Evolutionary conservation across 2,888 invertebrate species (phyloP), one percentile per base, ranked within the genome.

Genomic region (Drosophila planitibia): DNA sequence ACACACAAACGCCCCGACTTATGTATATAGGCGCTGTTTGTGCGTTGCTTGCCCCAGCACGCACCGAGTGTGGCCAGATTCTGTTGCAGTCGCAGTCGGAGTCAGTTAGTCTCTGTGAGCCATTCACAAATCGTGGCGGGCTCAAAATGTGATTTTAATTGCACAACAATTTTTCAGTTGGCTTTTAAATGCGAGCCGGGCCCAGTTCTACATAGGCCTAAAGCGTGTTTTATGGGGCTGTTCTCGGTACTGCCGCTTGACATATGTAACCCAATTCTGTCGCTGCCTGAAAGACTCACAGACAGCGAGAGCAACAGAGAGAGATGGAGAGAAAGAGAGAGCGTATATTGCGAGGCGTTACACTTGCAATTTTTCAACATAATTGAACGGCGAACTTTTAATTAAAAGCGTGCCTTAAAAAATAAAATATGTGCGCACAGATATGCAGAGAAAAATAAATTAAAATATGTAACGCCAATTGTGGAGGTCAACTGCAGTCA

Each of bases 251-350:
- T 62, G 55, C 55, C 51, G 55, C 69, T 58, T 71, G 76, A 90
- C 89, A 91, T 78, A 89, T 82, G 84, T 83, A 91, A 92, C 91
- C 91, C 84, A 88, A 91, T 87, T 91, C 91, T 91, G 92, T 92
- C 84, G 80, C 80, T 55, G 60, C 12, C 55, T 37, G 51, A 49
- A 51, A 44, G 14, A 28, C 19, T 19, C 37, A 30, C n/a, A 54
- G 25, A 35, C n/a, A 16, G 19, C n/a, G 25, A 30, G 33, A 63
- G 32, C 60, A 61, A 66, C 70, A 44, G 64, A 25, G 39, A 19
- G 22, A 35, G 22, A 30, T 22, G 19, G 30, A 19, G 16, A 32
- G 19, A 22, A 37, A 22, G 53, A 53, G 58, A 66, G 66, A 58
- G 28, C 66, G 33, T 44, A 22, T 16, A 37, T 39, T 52, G 51